Conservation (phyloP, 2,888 invertebrate genomes). For the Iselma pallidipennis region DNA sequence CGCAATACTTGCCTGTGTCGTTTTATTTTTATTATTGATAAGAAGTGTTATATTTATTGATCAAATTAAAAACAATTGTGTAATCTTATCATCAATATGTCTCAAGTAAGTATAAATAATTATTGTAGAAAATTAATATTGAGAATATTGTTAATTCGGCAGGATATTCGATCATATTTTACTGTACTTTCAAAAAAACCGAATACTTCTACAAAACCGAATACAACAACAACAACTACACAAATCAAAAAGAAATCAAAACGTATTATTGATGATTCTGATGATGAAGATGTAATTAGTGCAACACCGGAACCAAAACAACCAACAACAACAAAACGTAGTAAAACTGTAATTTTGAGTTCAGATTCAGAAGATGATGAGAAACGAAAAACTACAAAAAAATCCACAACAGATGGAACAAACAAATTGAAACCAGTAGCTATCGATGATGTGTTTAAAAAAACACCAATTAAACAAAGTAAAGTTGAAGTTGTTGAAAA, state of each 20-base stretch:
- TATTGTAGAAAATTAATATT: neutral
- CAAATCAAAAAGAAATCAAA: constrained; percentile 46
- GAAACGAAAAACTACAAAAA: constrained; percentile 40
- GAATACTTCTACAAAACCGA: constrained; percentile 23
- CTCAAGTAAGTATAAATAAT: constrained; percentile 11
- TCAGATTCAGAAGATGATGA: constrained; percentile 42
- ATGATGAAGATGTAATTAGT: constrained; percentile 64
- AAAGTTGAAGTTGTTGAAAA: constrained; percentile 46
- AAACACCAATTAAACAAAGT: constrained; percentile 62
- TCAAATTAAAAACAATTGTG: neutral
- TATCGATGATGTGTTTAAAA: constrained; percentile 63
- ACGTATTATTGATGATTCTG: constrained; percentile 51
- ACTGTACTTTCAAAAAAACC: constrained; percentile 47
- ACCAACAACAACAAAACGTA: constrained; percentile 22
- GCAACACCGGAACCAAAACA: constrained; percentile 55
- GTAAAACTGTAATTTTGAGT: constrained; percentile 21
- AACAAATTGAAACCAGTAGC: constrained; percentile 56
- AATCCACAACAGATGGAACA: constrained; percentile 30
- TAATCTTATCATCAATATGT: constrained; percentile 9
- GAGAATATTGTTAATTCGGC: constrained; percentile 34
- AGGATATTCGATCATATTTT: constrained; percentile 71
- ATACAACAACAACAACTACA: constrained; percentile 26
- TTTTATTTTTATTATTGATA: no score
- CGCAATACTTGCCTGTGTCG: no score
- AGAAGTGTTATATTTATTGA: no score